These are phyloP conservation scores for Deilephila porcellus DNA, from an alignment of 2,888 invertebrate genomes.

Conservation along the genomic window DNA sequence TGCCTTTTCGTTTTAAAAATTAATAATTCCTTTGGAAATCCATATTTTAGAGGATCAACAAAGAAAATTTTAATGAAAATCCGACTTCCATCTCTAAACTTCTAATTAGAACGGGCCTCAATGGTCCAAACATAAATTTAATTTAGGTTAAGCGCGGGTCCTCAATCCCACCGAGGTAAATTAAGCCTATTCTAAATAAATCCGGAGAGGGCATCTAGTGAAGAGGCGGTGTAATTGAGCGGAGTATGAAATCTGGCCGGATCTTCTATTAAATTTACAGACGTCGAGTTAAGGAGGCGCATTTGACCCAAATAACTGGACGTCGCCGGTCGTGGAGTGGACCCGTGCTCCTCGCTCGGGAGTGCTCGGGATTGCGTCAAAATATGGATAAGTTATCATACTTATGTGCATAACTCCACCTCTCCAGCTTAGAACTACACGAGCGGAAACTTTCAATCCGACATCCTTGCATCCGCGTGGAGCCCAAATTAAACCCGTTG, in stretches of 20 bases:
- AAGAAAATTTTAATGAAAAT: neutral
- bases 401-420: too few relatives aligned
- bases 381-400: too few relatives aligned
- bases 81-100: neutral
- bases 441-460: neutral
- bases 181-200: constrained; percentile 14
- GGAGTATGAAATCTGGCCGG: constrained; percentile 21
- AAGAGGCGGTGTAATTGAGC: constrained; percentile 17
- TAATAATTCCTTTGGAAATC: too few relatives aligned
- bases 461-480: neutral
- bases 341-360: constrained; percentile 1
- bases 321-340: constrained; percentile 3
- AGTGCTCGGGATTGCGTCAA: too few relatives aligned
- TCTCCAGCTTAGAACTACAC: neutral
- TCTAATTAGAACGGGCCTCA: neutral
- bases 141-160: neutral
- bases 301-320: constrained; percentile 19
- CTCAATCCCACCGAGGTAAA: neutral
- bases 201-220: neutral
- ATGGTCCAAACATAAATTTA: neutral
- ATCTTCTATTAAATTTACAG: constrained; percentile 20
- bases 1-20: too few relatives aligned
- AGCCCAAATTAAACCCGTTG: constrained; percentile 41
- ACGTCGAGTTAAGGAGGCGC: neutral
- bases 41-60: too few relatives aligned